A percentile compares a stretch with the other conserved stretches of the same genome.
These are phyloP conservation scores for Sternarchorhynchus goeldii DNA, from an alignment of 2,797 vertebrate species.

Conservation along the genomic window DNA sequence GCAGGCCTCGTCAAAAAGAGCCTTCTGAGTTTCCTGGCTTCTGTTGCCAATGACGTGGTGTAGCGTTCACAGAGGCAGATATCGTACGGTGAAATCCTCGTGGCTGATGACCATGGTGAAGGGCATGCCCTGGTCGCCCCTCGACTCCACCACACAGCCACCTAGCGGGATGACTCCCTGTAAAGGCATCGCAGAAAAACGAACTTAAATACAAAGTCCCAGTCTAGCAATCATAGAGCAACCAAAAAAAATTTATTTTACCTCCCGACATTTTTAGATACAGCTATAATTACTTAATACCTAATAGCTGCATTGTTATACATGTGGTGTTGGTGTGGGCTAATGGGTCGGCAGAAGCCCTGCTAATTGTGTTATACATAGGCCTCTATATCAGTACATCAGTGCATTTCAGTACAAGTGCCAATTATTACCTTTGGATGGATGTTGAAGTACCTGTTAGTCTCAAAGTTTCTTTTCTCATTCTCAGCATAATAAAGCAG, in stretches of 20 bases:
- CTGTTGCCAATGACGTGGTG: not conserved
- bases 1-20: not conserved
- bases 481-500: conserved; percentile 94
- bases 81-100: conserved; percentile 91
- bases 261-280: no score
- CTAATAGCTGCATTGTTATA: no score
- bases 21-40: not conserved
- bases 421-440: conserved; percentile 89
- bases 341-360: no score
- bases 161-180: conserved; percentile 94
- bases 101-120: conserved; percentile 91
- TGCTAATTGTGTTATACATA: no score
- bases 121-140: conserved; percentile 90
- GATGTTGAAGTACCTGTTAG: conserved; percentile 93
- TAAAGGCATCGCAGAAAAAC: conserved; percentile 28
- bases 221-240: no score
- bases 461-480: conserved; percentile 93
- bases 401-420: not conserved
- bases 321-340: no score
- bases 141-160: conserved; percentile 88
- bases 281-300: no score
- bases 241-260: no score
- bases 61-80: not conserved
- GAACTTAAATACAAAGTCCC: not conserved
- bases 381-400: not conserved